Base-by-base conservation (phyloP, 1,140 invertebrate genomes). In the Brachionus angularis region DNA sequence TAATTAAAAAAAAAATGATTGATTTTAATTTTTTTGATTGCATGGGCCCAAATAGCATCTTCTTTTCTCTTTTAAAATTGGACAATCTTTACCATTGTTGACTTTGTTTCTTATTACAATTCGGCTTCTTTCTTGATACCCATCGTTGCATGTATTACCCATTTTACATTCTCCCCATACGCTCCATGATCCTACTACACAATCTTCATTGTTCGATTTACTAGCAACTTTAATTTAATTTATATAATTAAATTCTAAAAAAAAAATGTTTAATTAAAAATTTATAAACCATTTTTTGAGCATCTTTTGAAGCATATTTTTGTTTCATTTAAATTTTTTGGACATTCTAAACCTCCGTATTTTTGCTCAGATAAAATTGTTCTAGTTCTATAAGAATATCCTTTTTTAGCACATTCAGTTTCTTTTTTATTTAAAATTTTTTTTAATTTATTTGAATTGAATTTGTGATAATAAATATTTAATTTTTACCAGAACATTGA, bases 81-180 rank as follows among this genome's bases (percentile, higher is more conserved):
- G 34, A 42, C 53, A 58, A 25, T 34, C 53, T 39, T 23, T 58
- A 5, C 21, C 12, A 39, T 21, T 23, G 33, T 39, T 39, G 53
- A n/a, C n/a, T n/a, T n/a, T n/a, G n/a, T n/a, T n/a, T n/a, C n/a
- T n/a, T n/a, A n/a, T n/a, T n/a, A n/a, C n/a, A n/a, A n/a, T n/a
- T n/a, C n/a, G n/a, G n/a, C n/a, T 39, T 39, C 53, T 21, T 39
- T 58, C 53, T 25, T 58, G 53, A 25, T 39, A 58, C 12, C 53
- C 53, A 36, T 58, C 53, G n/a, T 23, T 58, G 10, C 53, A 58
- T 39, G 53, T 39, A 8, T 58, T 46, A 14, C 42, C 62, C 42
- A 47, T 47, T 50, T 47, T 50, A 46, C 62, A 67, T 29, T 67
- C 62, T 14, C 62, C 29, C 62, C 62, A 67, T 16, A 16, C 10